Percentiles rank a stretch among this genome's conserved stretches.
These are phyloP conservation scores for Rutpela maculata DNA, from an alignment of 2,888 invertebrate genomes.

Conservation along the genomic window DNA sequence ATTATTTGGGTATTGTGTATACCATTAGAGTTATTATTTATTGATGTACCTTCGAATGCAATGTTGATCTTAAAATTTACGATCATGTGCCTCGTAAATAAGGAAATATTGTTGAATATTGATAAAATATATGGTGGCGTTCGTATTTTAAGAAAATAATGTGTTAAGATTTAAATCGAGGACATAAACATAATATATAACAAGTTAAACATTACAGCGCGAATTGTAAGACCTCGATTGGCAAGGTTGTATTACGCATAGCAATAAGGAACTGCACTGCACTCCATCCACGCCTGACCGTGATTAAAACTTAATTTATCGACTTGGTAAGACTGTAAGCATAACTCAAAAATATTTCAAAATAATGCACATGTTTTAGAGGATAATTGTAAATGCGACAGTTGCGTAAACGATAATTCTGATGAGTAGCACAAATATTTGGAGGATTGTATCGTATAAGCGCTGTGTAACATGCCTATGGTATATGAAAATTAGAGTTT, in stretches of 20 bases:
- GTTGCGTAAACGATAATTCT: neutral
- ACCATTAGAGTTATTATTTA: no score
- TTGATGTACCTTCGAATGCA: neutral
- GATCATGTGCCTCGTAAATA: conserved; percentile 3
- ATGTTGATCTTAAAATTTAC: neutral
- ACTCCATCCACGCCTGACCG: conserved; percentile 64
- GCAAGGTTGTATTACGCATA: conserved; percentile 70
- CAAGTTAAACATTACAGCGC: conserved; percentile 60
- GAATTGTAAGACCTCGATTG: conserved; percentile 66
- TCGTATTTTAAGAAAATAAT: conserved; percentile 52
- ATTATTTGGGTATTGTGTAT: no score
- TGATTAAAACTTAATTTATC: conserved; percentile 61
- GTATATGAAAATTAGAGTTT: no score
- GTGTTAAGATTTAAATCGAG: conserved; percentile 61
- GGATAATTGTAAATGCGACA: neutral
- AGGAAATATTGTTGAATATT: neutral
- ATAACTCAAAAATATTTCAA: conserved; percentile 19
- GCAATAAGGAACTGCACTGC: conserved; percentile 69
- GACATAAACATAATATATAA: conserved; percentile 63
- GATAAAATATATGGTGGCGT: conserved; percentile 11
- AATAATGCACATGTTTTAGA: conserved; percentile 10
- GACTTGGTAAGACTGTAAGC: conserved; percentile 22
- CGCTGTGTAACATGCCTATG: no score
- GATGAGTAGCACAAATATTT: neutral
- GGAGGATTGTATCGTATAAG: neutral